Percentiles rank a stretch among this genome's conserved stretches.
These are phyloP conservation scores for Pipa parva DNA, from an alignment of 2,113 vertebrate genomes.

Conservation along the genomic window DNA sequence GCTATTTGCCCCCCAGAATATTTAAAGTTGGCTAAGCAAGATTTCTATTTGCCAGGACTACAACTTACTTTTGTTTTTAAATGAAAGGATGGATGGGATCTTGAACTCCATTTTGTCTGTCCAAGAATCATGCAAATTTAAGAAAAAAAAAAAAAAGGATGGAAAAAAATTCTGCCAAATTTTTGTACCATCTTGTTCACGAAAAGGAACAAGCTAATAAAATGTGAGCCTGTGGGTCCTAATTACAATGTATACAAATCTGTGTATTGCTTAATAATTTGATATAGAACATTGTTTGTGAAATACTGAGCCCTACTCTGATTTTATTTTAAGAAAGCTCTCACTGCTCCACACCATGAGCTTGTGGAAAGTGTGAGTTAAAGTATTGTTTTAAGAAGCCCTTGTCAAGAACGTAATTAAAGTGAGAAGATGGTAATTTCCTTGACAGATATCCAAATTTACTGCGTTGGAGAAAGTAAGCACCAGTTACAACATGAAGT, in stretches of 20 bases:
- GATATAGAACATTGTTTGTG: too few species aligned
- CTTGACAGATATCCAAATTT: too few species aligned
- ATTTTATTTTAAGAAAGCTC: too few species aligned
- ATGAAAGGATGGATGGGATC: conserved; percentile 12
- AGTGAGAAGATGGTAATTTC: too few species aligned
- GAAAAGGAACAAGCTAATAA: conserved; percentile 46
- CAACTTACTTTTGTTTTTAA: conserved; percentile 25
- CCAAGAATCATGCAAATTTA: conserved; percentile 30
- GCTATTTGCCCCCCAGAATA: conserved; percentile 40
- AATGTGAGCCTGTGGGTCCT: conserved; percentile 52
- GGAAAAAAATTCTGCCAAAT: conserved; percentile 54
- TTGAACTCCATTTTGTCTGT: conserved; percentile 9
- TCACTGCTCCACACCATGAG: too few species aligned
- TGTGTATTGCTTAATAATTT: too few species aligned
- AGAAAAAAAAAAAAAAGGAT: conserved; percentile 45
- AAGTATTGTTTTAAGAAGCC: too few species aligned
- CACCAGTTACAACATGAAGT: conserved; percentile 8
- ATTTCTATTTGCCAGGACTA: conserved; percentile 20
- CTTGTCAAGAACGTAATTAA: too few species aligned
- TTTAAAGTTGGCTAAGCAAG: conserved; percentile 45
- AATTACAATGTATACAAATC: conserved; percentile 10
- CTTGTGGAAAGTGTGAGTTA: too few species aligned
- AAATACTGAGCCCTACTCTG: too few species aligned
- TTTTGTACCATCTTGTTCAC: conserved; percentile 46
- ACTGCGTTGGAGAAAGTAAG: not conserved